Percentiles rank a stretch among this genome's conserved stretches.
These are phyloP conservation scores for Paguma larvata DNA, from an alignment of 2,797 vertebrate genomes.

Conservation along the genomic window DNA sequence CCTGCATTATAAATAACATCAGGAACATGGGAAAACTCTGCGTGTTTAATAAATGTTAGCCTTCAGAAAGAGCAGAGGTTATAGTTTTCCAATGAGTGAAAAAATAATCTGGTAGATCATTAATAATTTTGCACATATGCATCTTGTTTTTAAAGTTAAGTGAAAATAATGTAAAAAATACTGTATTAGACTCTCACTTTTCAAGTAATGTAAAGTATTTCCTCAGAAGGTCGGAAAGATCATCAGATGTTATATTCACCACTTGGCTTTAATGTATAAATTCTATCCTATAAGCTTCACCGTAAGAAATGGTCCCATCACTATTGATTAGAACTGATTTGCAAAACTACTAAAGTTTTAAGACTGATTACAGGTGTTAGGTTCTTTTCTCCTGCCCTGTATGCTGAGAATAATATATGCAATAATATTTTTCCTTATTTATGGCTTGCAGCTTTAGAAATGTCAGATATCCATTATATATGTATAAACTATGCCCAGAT, in stretches of 20 bases:
- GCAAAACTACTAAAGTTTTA: conserved; percentile 1
- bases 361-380: neutral
- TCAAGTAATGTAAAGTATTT: neutral
- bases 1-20: conserved; percentile 5
- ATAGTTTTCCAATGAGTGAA: neutral
- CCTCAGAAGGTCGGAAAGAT: neutral
- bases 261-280: neutral
- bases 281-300: neutral
- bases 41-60: conserved; percentile 31
- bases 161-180: conserved; percentile 11
- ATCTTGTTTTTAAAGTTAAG: conserved; percentile 42
- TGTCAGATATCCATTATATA: neutral
- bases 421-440: neutral
- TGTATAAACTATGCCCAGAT: conserved; percentile 18
- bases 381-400: neutral
- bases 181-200: neutral
- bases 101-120: neutral
- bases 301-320: neutral
- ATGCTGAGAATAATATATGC: conserved; percentile 34
- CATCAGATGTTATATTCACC: neutral
- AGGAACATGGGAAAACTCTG: neutral
- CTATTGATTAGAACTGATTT: conserved; percentile 23
- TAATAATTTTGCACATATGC: neutral
- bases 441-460: neutral
- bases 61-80: conserved; percentile 2